Conservation (phyloP, 1,140 invertebrate genomes). For the Orius insidiosus region DNA sequence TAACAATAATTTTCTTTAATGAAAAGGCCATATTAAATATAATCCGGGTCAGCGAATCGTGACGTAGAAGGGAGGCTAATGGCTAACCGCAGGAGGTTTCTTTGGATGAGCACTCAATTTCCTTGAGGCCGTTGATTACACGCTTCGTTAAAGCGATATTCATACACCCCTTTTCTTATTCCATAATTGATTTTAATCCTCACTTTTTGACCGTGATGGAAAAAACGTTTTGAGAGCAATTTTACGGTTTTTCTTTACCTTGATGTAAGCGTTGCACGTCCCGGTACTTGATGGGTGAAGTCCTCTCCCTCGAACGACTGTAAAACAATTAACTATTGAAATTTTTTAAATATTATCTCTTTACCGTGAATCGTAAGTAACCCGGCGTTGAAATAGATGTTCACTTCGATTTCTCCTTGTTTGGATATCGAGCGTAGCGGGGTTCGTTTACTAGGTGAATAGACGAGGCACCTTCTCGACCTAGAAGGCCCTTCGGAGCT, state of each 20-base stretch:
- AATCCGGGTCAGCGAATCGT: neutral
- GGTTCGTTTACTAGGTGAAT: slow-evolving; percentile 17
- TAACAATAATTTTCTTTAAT: slow-evolving; percentile 6
- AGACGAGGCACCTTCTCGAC: slow-evolving; percentile 22
- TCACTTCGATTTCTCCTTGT: slow-evolving; percentile 19
- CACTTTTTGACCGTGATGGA: too few species aligned
- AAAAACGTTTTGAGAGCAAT: too few species aligned
- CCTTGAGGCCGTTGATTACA: too few species aligned
- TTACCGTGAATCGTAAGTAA: slow-evolving; percentile 18
- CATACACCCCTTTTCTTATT: too few species aligned
- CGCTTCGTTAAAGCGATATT: too few species aligned
- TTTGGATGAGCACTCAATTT: neutral
- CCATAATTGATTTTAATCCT: too few species aligned
- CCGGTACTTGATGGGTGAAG: slow-evolving; percentile 19
- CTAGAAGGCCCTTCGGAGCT: slow-evolving; percentile 19
- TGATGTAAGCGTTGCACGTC: slow-evolving; percentile 24
- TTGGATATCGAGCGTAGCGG: too few species aligned
- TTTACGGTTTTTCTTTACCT: too few species aligned
- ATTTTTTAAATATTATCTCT: too few species aligned
- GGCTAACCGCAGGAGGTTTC: neutral
- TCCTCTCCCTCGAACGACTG: slow-evolving; percentile 22
- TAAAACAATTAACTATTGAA: slow-evolving; percentile 14
- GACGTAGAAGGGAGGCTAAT: neutral
- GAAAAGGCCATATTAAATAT: neutral
- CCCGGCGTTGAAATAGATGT: slow-evolving; percentile 8